Evolutionary conservation across 1,140 invertebrate species (phyloP).

Genomic region (Neodiprion virginianus): DNA sequence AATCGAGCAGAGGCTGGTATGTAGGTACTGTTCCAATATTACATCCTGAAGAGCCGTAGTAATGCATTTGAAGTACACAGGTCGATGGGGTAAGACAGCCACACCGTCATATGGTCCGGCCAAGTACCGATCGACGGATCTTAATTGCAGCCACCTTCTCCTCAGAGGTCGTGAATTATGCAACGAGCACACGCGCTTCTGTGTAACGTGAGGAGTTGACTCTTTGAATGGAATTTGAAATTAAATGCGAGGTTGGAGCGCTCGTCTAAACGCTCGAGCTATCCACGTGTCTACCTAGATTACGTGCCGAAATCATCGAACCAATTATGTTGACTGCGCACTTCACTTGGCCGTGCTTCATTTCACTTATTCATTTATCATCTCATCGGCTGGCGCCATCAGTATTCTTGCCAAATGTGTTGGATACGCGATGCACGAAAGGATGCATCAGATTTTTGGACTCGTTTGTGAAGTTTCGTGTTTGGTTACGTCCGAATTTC

Average conservation of each 20-base stretch:
- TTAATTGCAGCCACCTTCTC: background rate
- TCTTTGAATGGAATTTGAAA: background rate
- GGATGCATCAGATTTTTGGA: too few species aligned
- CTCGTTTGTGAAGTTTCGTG: too few species aligned
- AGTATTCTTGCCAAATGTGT: too few species aligned
- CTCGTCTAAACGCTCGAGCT: background rate
- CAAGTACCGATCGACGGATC: background rate
- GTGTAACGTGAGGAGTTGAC: background rate
- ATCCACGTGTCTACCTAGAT: background rate
- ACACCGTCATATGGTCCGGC: background rate
- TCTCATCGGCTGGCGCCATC: too few species aligned
- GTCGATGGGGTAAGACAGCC: background rate
- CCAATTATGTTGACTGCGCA: background rate
- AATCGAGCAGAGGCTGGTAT: background rate
- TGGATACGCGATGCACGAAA: too few species aligned
- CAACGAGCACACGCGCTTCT: background rate
- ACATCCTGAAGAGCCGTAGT: background rate
- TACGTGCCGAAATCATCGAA: background rate
- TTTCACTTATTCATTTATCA: too few species aligned
- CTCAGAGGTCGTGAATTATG: constrained; percentile 7
- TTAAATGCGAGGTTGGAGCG: background rate
- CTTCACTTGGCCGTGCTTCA: too few species aligned
- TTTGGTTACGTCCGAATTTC: too few species aligned
- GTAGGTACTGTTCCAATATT: background rate
- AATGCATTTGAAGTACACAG: background rate